phyloP scores from a whole-genome alignment of 2,113 vertebrate genomes.

The Bos indicus region DNA sequence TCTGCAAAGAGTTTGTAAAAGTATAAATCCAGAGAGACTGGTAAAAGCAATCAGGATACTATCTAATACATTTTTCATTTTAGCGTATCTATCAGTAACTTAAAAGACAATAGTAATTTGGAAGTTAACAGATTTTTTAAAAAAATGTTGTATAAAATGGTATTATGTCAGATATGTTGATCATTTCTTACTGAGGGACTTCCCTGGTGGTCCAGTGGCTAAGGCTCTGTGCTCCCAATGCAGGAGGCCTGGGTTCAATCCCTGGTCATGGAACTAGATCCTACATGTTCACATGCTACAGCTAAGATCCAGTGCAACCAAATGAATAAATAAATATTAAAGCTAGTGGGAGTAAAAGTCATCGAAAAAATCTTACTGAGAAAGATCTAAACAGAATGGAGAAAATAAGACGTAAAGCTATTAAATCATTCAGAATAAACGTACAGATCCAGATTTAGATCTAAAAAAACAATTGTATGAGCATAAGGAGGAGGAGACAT shows the following conservation, averaged over 20 bases:
- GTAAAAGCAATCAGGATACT: background rate
- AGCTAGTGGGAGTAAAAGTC: background rate
- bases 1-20: constrained; percentile 7
- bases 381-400: background rate
- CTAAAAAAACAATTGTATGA: background rate
- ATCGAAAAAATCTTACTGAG: background rate
- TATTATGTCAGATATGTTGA: background rate
- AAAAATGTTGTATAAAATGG: background rate
- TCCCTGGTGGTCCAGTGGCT: background rate
- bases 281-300: background rate
- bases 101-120: background rate
- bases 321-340: background rate
- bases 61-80: background rate
- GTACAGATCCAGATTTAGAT: background rate
- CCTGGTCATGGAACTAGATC: background rate
- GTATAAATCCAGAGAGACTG: background rate
- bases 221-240: background rate
- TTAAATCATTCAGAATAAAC: background rate
- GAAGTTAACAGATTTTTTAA: background rate
- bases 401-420: background rate
- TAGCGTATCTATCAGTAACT: background rate
- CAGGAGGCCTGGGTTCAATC: background rate
- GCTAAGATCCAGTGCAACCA: background rate
- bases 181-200: background rate
- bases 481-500: background rate